Evolutionary conservation across 2,113 vertebrate genomes (phyloP).

Genomic region (Poecile atricapillus): DNA sequence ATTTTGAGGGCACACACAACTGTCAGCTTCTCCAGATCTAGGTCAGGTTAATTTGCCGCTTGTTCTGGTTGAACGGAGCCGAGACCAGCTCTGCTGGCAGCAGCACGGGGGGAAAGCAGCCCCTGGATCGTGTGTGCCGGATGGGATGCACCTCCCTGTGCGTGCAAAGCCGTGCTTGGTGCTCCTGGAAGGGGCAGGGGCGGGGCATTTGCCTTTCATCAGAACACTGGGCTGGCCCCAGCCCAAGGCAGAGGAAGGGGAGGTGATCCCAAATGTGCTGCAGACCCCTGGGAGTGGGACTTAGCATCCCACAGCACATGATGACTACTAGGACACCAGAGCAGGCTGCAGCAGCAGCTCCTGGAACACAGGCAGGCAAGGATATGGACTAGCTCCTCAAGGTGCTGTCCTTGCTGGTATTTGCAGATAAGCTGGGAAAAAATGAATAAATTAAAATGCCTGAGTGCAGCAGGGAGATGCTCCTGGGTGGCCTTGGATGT

Average conservation of each 20-base stretch:
- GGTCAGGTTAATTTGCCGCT: conserved; percentile 25
- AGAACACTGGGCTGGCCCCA: not conserved
- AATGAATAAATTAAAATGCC: not conserved
- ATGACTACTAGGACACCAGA: not conserved
- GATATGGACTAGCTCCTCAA: not conserved
- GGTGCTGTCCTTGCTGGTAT: not conserved
- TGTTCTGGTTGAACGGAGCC: not conserved
- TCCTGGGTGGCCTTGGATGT: fast-evolving
- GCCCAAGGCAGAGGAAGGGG: not conserved
- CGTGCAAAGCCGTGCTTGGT: fast-evolving
- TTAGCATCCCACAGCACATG: not conserved
- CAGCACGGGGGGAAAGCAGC: not conserved
- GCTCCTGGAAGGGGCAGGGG: not conserved
- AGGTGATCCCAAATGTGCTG: not conserved
- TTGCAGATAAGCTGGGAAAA: not conserved
- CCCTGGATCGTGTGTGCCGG: fast-evolving
- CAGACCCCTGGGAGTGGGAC: not conserved
- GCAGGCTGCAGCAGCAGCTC: not conserved
- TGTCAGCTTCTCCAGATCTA: not conserved
- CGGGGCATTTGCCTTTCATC: not conserved
- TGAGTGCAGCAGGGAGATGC: not conserved
- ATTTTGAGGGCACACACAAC: conserved; percentile 7
- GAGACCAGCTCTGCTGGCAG: not conserved
- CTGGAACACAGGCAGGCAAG: not conserved
- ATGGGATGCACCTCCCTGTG: not conserved